phyloP scores from a whole-genome alignment of 2,888 invertebrate genomes.

The Ornithoptera alexandrae region DNA sequence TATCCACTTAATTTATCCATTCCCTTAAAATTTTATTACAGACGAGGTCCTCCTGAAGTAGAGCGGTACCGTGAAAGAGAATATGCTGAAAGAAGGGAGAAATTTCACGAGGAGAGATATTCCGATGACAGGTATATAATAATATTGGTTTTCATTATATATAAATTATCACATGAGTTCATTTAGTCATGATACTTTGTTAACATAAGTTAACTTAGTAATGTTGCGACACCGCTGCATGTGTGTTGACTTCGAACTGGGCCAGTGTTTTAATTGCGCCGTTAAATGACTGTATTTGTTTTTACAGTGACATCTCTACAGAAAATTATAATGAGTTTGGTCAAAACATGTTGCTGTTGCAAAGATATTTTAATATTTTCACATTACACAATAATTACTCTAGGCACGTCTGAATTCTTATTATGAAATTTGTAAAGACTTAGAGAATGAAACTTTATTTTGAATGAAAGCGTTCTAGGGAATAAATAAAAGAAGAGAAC shows the following conservation, averaged over 20 bases:
- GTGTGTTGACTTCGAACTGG: conserved; percentile 36
- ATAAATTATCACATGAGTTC: background rate
- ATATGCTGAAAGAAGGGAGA: conserved; percentile 62
- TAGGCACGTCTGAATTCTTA: conserved; percentile 67
- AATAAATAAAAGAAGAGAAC: background rate
- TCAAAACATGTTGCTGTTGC: conserved; percentile 73
- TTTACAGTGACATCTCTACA: conserved; percentile 78
- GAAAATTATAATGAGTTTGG: conserved; percentile 69
- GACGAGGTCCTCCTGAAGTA: conserved; percentile 57
- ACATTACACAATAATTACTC: conserved; percentile 65
- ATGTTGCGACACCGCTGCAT: conserved; percentile 43
- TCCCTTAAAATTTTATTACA: conserved; percentile 32
- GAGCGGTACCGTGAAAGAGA: conserved; percentile 62
- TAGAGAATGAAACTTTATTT: conserved; percentile 3
- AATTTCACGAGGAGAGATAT: conserved; percentile 57
- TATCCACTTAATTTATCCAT: background rate
- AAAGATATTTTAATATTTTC: conserved; percentile 74
- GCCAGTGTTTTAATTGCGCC: conserved; percentile 50
- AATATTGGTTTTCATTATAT: background rate
- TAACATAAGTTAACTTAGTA: conserved; percentile 15
- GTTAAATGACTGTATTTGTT: conserved; percentile 76
- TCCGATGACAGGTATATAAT: conserved; percentile 60
- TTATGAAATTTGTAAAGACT: conserved; percentile 29
- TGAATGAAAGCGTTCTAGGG: conserved; percentile 6
- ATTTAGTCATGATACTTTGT: background rate